Conservation (phyloP, 2,797 vertebrate species). For the Coranthus polyacanthus region DNA sequence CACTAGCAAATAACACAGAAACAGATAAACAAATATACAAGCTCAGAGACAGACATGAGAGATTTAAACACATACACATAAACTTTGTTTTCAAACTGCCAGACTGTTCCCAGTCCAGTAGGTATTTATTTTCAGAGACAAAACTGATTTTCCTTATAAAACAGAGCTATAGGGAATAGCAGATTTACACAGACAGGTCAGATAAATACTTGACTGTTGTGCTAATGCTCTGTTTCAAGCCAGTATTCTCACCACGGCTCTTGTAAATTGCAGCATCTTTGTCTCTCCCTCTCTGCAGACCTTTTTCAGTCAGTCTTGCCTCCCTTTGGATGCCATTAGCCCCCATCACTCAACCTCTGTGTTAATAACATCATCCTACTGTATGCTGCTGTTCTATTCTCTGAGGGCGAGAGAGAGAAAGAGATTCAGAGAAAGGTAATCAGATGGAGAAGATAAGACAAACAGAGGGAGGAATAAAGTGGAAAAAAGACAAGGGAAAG, state of each 20-base stretch:
- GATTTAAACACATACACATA: constrained; percentile 41
- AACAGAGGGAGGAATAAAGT: constrained; percentile 23
- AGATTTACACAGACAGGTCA: constrained; percentile 56
- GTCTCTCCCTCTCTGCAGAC: constrained; percentile 50
- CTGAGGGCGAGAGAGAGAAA: constrained; percentile 15
- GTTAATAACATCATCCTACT: constrained; percentile 57
- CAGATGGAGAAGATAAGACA: constrained; percentile 16
- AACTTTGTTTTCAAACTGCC: constrained; percentile 30
- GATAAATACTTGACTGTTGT: constrained; percentile 57
- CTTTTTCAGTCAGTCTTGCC: constrained; percentile 44
- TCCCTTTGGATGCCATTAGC: constrained; percentile 60
- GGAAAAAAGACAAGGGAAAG: constrained; percentile 37
- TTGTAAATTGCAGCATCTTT: constrained; percentile 48
- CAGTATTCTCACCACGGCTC: constrained; percentile 37
- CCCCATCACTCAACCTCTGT: constrained; percentile 52
- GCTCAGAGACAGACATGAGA: constrained; percentile 9
- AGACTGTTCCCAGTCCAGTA: constrained; percentile 33
- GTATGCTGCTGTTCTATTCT: constrained; percentile 5
- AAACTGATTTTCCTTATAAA: constrained; percentile 56
- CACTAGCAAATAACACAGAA: constrained; percentile 10
- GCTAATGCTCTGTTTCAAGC: constrained; percentile 22
- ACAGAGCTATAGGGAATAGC: constrained; percentile 16
- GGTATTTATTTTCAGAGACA: constrained; percentile 54
- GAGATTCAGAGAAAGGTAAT: neutral
- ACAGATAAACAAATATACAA: constrained; percentile 29